phyloP scores from a whole-genome alignment of 2,888 invertebrate genomes.

The Rhodophaea formosa region DNA sequence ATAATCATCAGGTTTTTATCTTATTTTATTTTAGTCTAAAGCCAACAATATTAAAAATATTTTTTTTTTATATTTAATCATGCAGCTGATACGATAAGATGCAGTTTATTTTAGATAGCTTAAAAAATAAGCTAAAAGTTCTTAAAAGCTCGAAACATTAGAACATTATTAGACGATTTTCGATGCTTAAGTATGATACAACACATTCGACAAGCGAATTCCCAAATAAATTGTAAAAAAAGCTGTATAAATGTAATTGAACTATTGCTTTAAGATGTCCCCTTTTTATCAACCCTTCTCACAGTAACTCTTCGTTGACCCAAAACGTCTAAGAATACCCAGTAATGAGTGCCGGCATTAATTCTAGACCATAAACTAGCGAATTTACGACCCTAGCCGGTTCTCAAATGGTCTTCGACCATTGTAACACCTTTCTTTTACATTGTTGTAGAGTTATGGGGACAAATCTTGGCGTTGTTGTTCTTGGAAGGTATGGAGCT shows the following conservation, averaged over 20 bases:
- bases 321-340: constrained; percentile 75
- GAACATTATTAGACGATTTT: no score
- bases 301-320: constrained; percentile 77
- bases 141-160: no score
- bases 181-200: not conserved
- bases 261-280: constrained; percentile 29
- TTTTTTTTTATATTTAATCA: no score
- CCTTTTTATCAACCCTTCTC: constrained; percentile 56
- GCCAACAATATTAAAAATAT: no score
- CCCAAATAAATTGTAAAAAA: not conserved
- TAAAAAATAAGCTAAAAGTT: no score
- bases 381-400: constrained; percentile 69
- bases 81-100: no score
- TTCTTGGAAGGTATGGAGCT: constrained; percentile 42
- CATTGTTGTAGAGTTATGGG: constrained; percentile 70
- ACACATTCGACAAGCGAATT: not conserved
- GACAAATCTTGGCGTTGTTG: constrained; percentile 51
- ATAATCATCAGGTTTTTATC: no score
- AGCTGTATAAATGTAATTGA: not conserved
- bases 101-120: no score
- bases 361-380: constrained; percentile 77
- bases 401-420: constrained; percentile 76
- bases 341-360: constrained; percentile 75
- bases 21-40: no score
- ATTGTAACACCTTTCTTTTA: constrained; percentile 51